phyloP scores from a whole-genome alignment of 2,888 invertebrate genomes.

The Oscheius onirici region DNA sequence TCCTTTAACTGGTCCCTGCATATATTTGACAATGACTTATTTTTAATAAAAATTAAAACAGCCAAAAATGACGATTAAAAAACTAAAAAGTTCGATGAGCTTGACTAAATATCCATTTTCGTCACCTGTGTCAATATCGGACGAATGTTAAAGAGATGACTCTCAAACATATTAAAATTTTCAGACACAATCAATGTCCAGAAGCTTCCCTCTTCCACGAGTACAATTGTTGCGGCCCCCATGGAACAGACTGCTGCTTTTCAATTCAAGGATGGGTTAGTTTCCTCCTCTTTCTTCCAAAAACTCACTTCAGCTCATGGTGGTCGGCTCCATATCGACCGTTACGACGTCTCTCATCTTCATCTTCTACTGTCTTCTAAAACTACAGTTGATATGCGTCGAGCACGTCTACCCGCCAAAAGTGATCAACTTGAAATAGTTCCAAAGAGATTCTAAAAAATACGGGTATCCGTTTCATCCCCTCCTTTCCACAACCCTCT shows the following conservation, averaged over 20 bases:
- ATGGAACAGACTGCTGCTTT: slow-evolving; percentile 67
- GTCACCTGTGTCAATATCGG: background rate
- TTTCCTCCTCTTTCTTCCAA: background rate
- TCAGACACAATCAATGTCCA: slow-evolving; percentile 68
- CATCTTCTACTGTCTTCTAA: slow-evolving; percentile 42
- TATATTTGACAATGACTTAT: background rate
- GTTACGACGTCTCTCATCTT: slow-evolving; percentile 40
- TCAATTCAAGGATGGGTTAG: slow-evolving; percentile 67
- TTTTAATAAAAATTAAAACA: background rate
- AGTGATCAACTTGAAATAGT: slow-evolving; percentile 18
- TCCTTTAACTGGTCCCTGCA: background rate
- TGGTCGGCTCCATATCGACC: slow-evolving; percentile 42
- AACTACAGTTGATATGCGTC: slow-evolving; percentile 44
- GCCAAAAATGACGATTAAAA: background rate
- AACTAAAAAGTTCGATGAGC: background rate
- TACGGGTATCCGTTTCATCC: too few relatives aligned
- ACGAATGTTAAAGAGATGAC: background rate
- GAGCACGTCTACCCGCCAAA: slow-evolving; percentile 15
- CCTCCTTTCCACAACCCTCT: too few relatives aligned
- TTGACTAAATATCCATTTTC: background rate
- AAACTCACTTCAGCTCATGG: slow-evolving; percentile 40
- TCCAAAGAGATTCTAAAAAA: too few relatives aligned
- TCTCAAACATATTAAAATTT: background rate
- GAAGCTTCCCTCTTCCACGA: slow-evolving; percentile 66
- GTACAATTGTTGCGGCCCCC: slow-evolving; percentile 65